Conservation (phyloP, 2,797 vertebrate species). For the Rhincodon typus region DNA sequence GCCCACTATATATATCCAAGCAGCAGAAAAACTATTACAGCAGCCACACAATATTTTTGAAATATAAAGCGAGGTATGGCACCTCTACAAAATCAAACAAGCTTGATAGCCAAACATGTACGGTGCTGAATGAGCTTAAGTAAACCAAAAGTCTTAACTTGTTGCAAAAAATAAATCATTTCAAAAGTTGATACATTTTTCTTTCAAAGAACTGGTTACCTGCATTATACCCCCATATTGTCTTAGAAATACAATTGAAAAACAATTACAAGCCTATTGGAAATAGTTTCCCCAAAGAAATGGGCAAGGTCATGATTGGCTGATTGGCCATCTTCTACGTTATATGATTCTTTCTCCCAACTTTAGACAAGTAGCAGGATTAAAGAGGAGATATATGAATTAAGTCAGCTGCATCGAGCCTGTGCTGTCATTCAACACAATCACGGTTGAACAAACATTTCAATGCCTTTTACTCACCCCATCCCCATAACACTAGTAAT, state of each 20-base stretch:
- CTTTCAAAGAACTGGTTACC: not conserved
- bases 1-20: not conserved
- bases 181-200: not conserved
- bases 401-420: not conserved
- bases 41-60: not conserved
- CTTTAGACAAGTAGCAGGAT: not conserved
- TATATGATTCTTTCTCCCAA: not conserved
- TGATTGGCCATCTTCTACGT: not conserved
- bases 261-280: not conserved
- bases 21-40: not conserved
- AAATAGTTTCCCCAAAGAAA: not conserved
- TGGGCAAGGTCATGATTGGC: not conserved
- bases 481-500: too few relatives aligned
- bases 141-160: not conserved
- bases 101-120: not conserved
- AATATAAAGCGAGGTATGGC: too few relatives aligned
- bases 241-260: not conserved
- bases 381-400: not conserved
- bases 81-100: not conserved
- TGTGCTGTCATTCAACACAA: too few relatives aligned
- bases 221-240: not conserved
- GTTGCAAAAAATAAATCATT: not conserved
- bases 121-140: not conserved
- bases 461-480: too few relatives aligned
- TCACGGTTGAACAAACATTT: too few relatives aligned